Evolutionary conservation across 37 sponge, comb jelly and placozoan species (phyloP).

Genomic region (Beroe forskalii): DNA sequence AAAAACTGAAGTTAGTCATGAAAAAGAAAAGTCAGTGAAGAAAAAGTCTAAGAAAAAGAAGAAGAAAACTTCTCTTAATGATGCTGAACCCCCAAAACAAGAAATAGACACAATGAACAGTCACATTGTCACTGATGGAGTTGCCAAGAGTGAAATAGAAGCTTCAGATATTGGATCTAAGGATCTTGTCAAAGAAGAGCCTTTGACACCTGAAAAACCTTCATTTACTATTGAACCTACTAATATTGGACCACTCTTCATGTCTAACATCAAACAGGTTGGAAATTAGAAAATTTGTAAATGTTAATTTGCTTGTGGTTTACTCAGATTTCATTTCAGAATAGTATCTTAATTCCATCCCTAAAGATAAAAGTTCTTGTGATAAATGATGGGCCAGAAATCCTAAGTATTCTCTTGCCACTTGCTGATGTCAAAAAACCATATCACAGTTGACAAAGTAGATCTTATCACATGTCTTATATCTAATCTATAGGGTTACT

Average conservation of each 20-base stretch:
- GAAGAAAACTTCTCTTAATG: background rate
- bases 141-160: background rate
- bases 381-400: too few relatives aligned
- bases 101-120: too few relatives aligned
- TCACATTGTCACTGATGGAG: background rate
- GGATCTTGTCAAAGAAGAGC: background rate
- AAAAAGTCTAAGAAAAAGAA: background rate
- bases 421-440: too few relatives aligned
- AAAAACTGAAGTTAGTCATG: background rate
- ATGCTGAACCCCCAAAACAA: background rate
- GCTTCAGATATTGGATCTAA: background rate
- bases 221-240: conserved; percentile 1
- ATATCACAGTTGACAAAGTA: too few relatives aligned
- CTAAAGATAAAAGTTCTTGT: too few relatives aligned
- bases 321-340: too few relatives aligned
- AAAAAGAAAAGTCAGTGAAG: background rate
- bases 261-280: conserved; percentile 58
- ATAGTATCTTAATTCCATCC: too few relatives aligned
- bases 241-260: conserved; percentile 16
- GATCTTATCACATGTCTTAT: too few relatives aligned
- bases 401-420: too few relatives aligned
- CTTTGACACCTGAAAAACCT: conserved; percentile 24
- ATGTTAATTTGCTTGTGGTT: too few relatives aligned
- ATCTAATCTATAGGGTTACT: too few relatives aligned
- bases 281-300: too few relatives aligned